phyloP scores from a whole-genome alignment of 2,888 invertebrate genomes.

The Trisateles emortualis region DNA sequence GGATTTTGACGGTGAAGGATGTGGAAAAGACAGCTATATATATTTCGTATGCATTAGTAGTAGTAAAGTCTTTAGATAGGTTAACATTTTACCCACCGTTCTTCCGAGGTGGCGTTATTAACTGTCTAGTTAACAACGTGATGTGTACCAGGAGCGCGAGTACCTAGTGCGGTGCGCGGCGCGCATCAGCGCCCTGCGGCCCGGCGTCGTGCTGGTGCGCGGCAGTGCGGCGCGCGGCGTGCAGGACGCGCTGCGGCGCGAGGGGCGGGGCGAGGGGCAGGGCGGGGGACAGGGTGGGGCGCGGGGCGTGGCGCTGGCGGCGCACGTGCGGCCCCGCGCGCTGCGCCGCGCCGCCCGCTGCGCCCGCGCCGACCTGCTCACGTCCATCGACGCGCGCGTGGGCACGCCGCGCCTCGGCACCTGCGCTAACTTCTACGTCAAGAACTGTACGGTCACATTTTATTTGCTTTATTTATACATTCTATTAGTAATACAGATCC shows the following conservation, averaged over 20 bases:
- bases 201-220: constrained; percentile 96
- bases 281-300: constrained; percentile 94
- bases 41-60: too few species aligned
- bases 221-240: constrained; percentile 95
- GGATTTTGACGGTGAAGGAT: too few species aligned
- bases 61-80: too few species aligned
- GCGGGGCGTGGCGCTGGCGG: constrained; percentile 91
- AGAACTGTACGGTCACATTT: constrained; percentile 73
- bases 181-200: constrained; percentile 93
- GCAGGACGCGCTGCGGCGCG: constrained; percentile 93
- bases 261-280: constrained; percentile 94
- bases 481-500: too few species aligned
- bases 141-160: constrained; percentile 90
- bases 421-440: constrained; percentile 93
- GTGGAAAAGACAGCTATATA: too few species aligned
- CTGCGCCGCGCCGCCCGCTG: constrained; percentile 90
- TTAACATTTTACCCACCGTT: too few species aligned
- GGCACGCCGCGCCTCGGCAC: constrained; percentile 93
- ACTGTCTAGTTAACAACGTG: too few species aligned
- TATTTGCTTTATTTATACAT: neutral
- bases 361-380: constrained; percentile 94
- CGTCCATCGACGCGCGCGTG: constrained; percentile 95
- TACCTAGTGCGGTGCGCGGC: constrained; percentile 94
- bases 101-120: too few species aligned
- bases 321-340: constrained; percentile 90